Evolutionary conservation across 1,140 invertebrate species (phyloP), one percentile per base, ranked within the genome.

Genomic region (Habropoda laboriosa): DNA sequence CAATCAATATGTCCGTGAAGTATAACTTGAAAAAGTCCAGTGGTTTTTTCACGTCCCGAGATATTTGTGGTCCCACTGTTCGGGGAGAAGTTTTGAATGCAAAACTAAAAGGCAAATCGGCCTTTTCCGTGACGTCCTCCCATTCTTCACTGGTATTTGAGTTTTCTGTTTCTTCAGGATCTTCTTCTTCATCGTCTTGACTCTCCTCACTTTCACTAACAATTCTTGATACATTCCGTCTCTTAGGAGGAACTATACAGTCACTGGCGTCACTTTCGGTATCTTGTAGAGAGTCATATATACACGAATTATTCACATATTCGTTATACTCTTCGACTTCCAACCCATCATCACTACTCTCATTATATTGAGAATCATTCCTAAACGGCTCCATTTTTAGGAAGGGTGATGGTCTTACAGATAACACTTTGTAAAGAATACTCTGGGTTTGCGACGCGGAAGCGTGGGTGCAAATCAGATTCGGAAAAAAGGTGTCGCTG

Each of bases 191-290:
- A 76, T 76, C 53, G 55, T 35, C 51, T 67, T 76, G 35, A 24
- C 73, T 67, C 55, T 76, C 57, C 61, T 67, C 73, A 42, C 35
- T 18, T 27, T 64, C 72, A 51, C 61, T 75, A 10, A 53, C 49
- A 75, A 75, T 75, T 75, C 72, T 76, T 76, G 51, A 21, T 68
- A 78, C 45, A 42, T 78, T 68, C 42, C 21, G 27, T 70, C 42
- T 70, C 55, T 61, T 61, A 40, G 32, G 45, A 49, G 55, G 53
- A 78, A 70, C 45, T 70, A 78, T 78, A 24, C 10, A 30, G 13
- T 30, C 53, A 18, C 53, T 55, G 24, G 6, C 24, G 16, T 55
- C 27, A 18, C 53, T 51, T 51, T 24, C 49, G n/a, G 3, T 49
- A 5, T 53, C 51, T 24, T 51, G 38, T 40, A 40, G 3, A 4